Evolutionary conservation across 2,888 invertebrate genomes (phyloP).

Genomic region (Craniophora ligustri): DNA sequence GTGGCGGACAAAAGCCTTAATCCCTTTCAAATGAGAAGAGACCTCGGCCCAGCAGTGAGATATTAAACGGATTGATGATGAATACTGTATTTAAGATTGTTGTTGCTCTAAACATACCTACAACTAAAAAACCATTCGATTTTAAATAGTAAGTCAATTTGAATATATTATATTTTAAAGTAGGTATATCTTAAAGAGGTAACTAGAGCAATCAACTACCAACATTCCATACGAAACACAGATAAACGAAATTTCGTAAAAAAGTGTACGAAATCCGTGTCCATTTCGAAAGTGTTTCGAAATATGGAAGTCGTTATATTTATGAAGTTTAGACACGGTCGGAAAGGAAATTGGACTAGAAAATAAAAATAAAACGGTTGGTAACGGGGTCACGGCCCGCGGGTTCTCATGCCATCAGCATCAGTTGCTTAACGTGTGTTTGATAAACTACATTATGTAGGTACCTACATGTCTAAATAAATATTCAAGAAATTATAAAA

Average conservation of each 20-base stretch:
- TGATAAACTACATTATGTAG: conserved; percentile 45
- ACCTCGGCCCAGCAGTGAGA: no score
- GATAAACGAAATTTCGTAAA: conserved; percentile 61
- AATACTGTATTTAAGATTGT: no score
- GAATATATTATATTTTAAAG: conserved; percentile 17
- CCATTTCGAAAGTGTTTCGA: conserved; percentile 75
- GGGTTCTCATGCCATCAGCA: conserved; percentile 66
- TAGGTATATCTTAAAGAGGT: conserved; percentile 17
- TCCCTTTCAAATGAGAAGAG: no score
- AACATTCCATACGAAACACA: conserved; percentile 27
- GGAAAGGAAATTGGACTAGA: conserved; percentile 81
- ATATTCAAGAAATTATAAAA: conserved; percentile 10
- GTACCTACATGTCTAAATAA: conserved; percentile 47
- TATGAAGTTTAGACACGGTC: conserved; percentile 76
- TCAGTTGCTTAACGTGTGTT: conserved; percentile 64
- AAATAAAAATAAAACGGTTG: conserved; percentile 74
- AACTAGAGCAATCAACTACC: conserved; percentile 47
- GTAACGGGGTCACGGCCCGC: conserved; percentile 76
- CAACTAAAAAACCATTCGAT: conserved; percentile 4
- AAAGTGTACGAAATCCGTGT: conserved; percentile 72
- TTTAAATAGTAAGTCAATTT: not conserved
- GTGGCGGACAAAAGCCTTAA: no score
- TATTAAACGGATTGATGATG: no score
- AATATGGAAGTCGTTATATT: conserved; percentile 78
- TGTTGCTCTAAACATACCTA: no score